phyloP scores from a whole-genome alignment of 2,888 invertebrate genomes.

The Xanthia icteritia region DNA sequence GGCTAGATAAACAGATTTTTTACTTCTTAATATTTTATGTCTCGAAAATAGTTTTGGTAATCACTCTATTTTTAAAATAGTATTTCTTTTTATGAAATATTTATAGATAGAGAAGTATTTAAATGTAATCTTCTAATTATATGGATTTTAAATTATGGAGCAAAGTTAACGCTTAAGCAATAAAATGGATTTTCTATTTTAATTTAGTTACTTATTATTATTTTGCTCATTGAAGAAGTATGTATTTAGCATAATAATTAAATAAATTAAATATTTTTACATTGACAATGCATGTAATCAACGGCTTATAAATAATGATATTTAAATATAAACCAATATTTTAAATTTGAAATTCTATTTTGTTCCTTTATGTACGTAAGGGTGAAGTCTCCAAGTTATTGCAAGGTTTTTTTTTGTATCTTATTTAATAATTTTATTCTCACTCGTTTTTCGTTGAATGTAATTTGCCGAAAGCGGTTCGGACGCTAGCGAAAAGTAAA shows the following conservation, averaged over 20 bases:
- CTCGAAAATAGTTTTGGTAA: constrained; percentile 2
- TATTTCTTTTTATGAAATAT: constrained; percentile 22
- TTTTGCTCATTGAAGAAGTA: constrained; percentile 4
- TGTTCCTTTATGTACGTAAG: neutral
- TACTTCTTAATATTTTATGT: neutral
- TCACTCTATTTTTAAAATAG: constrained; percentile 15
- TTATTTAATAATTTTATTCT: neutral
- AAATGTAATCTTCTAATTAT: constrained; percentile 11
- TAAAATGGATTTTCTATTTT: constrained; percentile 9
- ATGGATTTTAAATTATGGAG: constrained; percentile 5
- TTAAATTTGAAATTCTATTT: neutral
- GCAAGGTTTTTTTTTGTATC: neutral
- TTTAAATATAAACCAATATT: neutral
- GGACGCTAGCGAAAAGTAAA: neutral
- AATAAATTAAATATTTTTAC: neutral
- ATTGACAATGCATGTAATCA: neutral
- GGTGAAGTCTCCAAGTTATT: neutral
- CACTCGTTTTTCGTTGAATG: neutral
- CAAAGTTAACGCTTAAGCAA: constrained; percentile 2
- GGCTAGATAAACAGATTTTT: neutral
- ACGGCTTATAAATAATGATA: neutral
- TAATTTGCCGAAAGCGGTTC: neutral
- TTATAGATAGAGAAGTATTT: constrained; percentile 9
- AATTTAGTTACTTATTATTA: constrained; percentile 11
- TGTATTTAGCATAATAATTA: constrained; percentile 19